phyloP scores from a whole-genome alignment of 1,140 invertebrate genomes.

The Paraescarpia echinospica region DNA sequence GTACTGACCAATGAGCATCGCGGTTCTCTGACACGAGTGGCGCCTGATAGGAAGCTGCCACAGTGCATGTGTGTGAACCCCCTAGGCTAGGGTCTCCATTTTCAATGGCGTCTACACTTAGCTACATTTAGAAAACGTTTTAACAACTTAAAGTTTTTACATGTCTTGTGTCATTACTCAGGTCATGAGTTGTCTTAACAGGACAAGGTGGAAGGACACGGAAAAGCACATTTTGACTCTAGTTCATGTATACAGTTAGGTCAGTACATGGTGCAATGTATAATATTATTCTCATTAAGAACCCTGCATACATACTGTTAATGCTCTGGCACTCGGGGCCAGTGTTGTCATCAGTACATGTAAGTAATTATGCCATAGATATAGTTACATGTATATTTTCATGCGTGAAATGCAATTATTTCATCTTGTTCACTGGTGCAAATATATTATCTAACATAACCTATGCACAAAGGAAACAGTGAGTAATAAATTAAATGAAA shows the following conservation, averaged over 20 bases:
- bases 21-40: too few relatives aligned
- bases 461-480: background rate
- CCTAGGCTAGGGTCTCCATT: background rate
- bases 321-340: too few relatives aligned
- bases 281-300: background rate
- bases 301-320: background rate
- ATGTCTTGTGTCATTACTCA: background rate
- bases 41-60: background rate
- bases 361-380: background rate
- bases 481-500: background rate
- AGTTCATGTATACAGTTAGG: background rate
- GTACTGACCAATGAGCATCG: too few relatives aligned
- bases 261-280: background rate
- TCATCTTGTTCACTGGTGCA: background rate
- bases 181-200: background rate
- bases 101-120: background rate
- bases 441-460: background rate
- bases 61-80: background rate
- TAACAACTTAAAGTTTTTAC: background rate
- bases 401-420: background rate
- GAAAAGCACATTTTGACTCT: background rate
- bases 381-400: background rate
- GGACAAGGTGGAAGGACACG: background rate
- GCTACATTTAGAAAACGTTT: background rate
- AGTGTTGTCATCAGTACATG: background rate